Percentiles rank a stretch among this genome's conserved stretches.
These are phyloP conservation scores for Papilio protenor DNA, from an alignment of 2,888 invertebrate genomes.

Conservation along the genomic window DNA sequence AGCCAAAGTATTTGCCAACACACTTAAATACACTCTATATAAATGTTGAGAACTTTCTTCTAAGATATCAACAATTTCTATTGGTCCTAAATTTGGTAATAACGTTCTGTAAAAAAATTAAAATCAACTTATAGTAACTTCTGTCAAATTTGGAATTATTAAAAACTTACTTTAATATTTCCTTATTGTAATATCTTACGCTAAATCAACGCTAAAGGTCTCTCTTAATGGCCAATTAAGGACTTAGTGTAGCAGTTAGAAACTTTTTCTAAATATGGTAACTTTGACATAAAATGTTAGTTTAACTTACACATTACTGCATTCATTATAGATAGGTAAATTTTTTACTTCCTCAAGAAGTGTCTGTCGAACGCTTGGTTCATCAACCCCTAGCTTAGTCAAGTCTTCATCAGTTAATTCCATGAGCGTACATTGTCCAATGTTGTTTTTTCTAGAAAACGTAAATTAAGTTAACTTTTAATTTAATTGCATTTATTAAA, in stretches of 20 bases:
- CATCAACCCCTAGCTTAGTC: slow-evolving; percentile 71
- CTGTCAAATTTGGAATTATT: not conserved
- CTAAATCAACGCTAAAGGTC: not conserved
- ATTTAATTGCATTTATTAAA: not conserved
- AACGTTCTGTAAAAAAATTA: slow-evolving; percentile 24
- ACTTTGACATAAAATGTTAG: not conserved
- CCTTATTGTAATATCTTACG: not conserved
- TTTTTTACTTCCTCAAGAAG: slow-evolving; percentile 70
- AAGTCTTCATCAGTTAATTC: slow-evolving; percentile 77
- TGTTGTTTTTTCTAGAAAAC: slow-evolving; percentile 68
- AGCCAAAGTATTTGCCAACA: slow-evolving; percentile 70
- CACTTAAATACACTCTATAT: slow-evolving; percentile 73
- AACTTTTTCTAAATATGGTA: not conserved
- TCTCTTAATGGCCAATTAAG: not conserved
- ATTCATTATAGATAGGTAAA: slow-evolving; percentile 71
- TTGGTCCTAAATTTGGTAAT: slow-evolving; percentile 56
- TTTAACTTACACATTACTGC: slow-evolving; percentile 33
- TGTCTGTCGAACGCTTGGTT: slow-evolving; percentile 64
- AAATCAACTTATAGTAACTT: not conserved
- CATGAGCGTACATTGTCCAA: slow-evolving; percentile 73
- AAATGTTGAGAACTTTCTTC: slow-evolving; percentile 76
- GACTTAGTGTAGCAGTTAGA: not conserved
- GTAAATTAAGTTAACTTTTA: not conserved
- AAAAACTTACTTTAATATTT: not conserved
- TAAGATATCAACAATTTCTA: slow-evolving; percentile 70